These are phyloP conservation scores for Hiodon alosoides DNA, from an alignment of 2,113 vertebrate genomes.

Conservation along the genomic window DNA sequence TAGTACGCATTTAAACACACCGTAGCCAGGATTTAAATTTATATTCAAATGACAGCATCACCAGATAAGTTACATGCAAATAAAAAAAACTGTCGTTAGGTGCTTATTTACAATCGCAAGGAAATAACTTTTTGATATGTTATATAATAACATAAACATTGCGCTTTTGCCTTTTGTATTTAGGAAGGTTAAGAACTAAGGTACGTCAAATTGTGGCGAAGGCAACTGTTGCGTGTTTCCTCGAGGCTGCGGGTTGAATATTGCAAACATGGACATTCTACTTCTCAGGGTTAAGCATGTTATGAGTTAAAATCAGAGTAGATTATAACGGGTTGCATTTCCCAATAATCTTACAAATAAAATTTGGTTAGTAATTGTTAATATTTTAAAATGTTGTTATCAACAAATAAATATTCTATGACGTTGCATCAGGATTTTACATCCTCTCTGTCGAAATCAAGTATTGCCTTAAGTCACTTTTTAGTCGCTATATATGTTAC, in stretches of 20 bases:
- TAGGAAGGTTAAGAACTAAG: background rate
- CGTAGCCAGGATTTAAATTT: no score
- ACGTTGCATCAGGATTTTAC: no score
- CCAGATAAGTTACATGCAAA: background rate
- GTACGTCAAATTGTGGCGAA: background rate
- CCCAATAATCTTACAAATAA: no score
- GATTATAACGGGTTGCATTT: no score
- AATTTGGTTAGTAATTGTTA: no score
- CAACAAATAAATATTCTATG: no score
- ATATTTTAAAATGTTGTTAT: no score
- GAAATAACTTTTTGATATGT: background rate
- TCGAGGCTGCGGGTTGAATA: conserved; percentile 3
- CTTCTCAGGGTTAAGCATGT: background rate
- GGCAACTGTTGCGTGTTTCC: conserved; percentile 16
- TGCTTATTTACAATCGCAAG: background rate
- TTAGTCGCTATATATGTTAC: no score
- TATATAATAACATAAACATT: background rate
- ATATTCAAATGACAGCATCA: background rate
- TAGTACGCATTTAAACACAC: no score
- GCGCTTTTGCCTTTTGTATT: background rate
- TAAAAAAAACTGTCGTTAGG: background rate
- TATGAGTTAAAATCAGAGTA: no score
- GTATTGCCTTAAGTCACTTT: no score
- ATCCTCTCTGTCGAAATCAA: no score
- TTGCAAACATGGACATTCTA: background rate